Evolutionary conservation across 2,888 invertebrate genomes (phyloP), one percentile per base, ranked within the genome.

Genomic region (Clanis bilineata): DNA sequence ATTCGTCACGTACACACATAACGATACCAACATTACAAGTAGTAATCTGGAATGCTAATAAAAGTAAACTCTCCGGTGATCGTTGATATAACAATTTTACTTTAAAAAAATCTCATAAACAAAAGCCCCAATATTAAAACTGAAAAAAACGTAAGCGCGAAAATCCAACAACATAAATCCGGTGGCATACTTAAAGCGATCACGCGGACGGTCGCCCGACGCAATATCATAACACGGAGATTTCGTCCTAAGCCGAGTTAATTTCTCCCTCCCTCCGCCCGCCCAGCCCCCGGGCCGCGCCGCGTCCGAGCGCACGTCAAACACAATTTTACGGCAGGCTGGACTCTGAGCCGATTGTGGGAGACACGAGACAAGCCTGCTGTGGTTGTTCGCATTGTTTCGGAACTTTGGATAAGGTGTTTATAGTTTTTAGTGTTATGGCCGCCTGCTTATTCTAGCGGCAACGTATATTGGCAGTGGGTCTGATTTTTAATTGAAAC

Each of bases 321-420:
- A 92, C 85, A 91, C 91, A 92, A 92, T 92, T 92, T 92, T 90
- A 87, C 90, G 91, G 78, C 76, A 82, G 80, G 82, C 64, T 84
- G 89, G 73, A 72, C 85, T 68, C 91, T 92, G 91, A 92, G 92
- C 92, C 92, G 92, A 92, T 92, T 92, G 90, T 70, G 86, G 80
- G 80, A 83, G 88, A 86, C 87, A 80, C 75, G 85, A 83, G 80
- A 86, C 88, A 87, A 89, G 85, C 86, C 88, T 87, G 87, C 82
- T 69, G 72, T 62, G 73, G 68, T 22, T 54, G 41, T n/a, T 41
- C 12, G 21, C 1, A n/a, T n/a, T 10, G 67, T 71, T 62, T 60
- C 41, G 1, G 0, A 28, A 58, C 61, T 3, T 3, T 66, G 65
- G 82, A 84, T 73, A 59, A 58, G 84, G 78, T 63, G 76, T 21